Base-by-base conservation (phyloP, 2,113 vertebrate species). In the Corvus hawaiiensis region DNA sequence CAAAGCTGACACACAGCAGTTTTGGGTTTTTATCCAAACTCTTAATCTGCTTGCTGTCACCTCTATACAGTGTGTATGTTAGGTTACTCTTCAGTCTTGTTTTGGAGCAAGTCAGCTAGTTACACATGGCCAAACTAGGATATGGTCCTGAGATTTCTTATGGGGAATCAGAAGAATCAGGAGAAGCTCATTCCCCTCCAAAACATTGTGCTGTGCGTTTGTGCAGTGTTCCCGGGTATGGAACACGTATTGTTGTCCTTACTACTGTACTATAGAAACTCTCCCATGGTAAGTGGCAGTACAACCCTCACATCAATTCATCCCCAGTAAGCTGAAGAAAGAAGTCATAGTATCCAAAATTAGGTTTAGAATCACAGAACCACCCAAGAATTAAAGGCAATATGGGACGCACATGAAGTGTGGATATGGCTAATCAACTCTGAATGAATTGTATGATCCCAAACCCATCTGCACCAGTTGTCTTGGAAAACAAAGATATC, bases 371-470 rank as follows among this genome's bases (percentile, higher is more conserved):
- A 55, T 81, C 61, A 49, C 26, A 77, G 48, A 26, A 7, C 24
- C 23, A 48, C 14, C 16, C 48, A 49, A 69, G 63, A 77, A 76
- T 62, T 61, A 74, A 76, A 93, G 55, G 46, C 2, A 1, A 16
- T 54, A 64, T 84, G n/a, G 27, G 43, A 44, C 27, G 69, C 15
- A 33, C 46, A 22, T 1, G 11, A 61, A 58, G 33, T 0, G 0
- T 51, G 18, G 18, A 39, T 86, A 35, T 83, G 72, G 33, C 33
- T 84, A 43, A 64, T 80, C 20, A 73, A 48, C 13, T 94, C 20
- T 35, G 62, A 80, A 69, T 69, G 0, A 61, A 33, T 39, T 51
- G 3, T 43, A 7, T 64, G 33, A 49, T 72, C 33, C 44, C 35
- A 73, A 86, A 26, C 9, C 33, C 18, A 49, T 86, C 58, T 95